Evolutionary conservation across 2,797 vertebrate species (phyloP), one percentile per base, ranked within the genome.

Genomic region (Alosa sapidissima): DNA sequence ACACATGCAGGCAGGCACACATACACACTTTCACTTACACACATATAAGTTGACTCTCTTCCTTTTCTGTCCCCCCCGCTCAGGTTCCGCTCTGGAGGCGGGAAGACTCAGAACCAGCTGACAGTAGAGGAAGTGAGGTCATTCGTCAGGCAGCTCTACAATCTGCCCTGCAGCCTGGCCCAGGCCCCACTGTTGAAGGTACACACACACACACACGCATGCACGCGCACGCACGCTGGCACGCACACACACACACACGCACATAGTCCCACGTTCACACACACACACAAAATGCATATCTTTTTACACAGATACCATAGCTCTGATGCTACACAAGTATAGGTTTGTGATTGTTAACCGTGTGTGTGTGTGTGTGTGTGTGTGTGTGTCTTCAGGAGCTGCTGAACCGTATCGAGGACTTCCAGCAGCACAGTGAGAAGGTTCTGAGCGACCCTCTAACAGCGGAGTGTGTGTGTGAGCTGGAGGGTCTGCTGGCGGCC

Each of bases 101-200:
- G 96, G 0, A 99, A 98, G 86, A 97, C 97, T 5, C 96, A 93
- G 84, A 98, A 97, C 89, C 98, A 98, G 90, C 91, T 99, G 92
- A 97, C 95, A 0, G 97, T 98, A 90, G 97, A 96, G 72, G 98
- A 99, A 92, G 96, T 99, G 58, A 96, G 97, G 84, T 95, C 98
- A 2, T 99, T 99, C 3, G 97, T 99, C 81, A 95, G 97, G 87
- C 98, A 99, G 91, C 94, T 99, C 5, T 96, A 97, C 14, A 97
- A 97, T 87, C 95, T 99, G 5, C 97, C 96, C 47, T 99, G 98
- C 81, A 93, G 96, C 65, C 96, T 99, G 85, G 95, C 93, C 33
- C 98, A 99, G 90, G 97, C 98, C 0, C 97, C 97, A 0, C 92
- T 96, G 85, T 90, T 99, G 28, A 98, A 99, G 97, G 97, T 99